Evolutionary conservation across 2,797 vertebrate species (phyloP).

Genomic region (Aeoliscus strigatus): DNA sequence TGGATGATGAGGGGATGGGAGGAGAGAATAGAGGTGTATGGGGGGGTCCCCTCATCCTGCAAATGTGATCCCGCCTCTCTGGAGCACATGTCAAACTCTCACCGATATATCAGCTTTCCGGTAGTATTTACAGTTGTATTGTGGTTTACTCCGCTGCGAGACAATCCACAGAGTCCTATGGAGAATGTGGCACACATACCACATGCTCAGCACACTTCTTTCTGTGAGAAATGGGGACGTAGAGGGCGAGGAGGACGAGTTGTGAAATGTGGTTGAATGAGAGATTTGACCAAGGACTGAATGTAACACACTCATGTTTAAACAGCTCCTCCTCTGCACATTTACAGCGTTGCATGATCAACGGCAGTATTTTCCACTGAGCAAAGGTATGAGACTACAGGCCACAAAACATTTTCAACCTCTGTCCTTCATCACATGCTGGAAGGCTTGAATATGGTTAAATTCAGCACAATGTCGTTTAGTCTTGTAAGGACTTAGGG

Average conservation of each 20-base stretch:
- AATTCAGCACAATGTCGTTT: conserved; percentile 43
- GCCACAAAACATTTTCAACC: conserved; percentile 32
- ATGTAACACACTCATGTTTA: conserved; percentile 24
- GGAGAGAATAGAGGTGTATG: conserved; percentile 5
- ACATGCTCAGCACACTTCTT: conserved; percentile 10
- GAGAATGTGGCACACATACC: conserved; percentile 17
- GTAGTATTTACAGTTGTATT: conserved; percentile 40
- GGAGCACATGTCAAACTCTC: conserved; percentile 50
- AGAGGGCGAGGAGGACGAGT: conserved; percentile 18
- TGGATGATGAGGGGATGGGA: conserved; percentile 51
- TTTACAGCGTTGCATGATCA: conserved; percentile 19
- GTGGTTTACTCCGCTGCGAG: conserved; percentile 26
- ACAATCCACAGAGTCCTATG: conserved; percentile 31
- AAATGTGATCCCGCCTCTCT: conserved; percentile 10
- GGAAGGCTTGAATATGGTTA: conserved; percentile 42
- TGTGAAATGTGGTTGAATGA: conserved; percentile 48
- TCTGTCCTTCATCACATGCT: conserved; percentile 32
- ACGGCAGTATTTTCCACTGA: conserved; percentile 13
- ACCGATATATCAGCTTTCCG: conserved; percentile 54
- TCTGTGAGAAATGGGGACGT: conserved; percentile 40
- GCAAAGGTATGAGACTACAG: conserved; percentile 36
- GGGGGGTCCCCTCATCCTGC: conserved; percentile 8
- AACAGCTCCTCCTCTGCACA: conserved; percentile 17
- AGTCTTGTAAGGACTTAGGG: conserved; percentile 47
- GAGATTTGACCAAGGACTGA: conserved; percentile 25